Percentiles rank a stretch among this genome's conserved stretches.
phyloP scores from a whole-genome alignment of 2,888 invertebrate species.

The Gnatocerus cornutus region DNA sequence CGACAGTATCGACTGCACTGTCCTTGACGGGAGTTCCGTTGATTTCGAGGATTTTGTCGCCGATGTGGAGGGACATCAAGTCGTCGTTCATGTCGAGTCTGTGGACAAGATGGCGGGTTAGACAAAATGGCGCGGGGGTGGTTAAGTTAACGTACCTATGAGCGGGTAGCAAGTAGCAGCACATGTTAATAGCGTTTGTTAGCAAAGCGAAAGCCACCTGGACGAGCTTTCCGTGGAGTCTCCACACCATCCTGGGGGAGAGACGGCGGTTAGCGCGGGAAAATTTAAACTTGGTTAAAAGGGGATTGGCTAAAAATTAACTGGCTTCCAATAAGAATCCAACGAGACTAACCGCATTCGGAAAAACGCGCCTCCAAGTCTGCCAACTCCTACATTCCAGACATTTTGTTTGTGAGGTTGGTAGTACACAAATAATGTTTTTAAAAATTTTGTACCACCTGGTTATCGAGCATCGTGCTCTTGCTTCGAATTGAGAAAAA shows the following conservation, averaged over 20 bases:
- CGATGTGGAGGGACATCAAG: slow-evolving; percentile 89
- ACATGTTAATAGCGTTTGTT: slow-evolving; percentile 81
- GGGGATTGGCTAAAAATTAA: no score
- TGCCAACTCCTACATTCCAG: no score
- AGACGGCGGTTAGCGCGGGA: neutral
- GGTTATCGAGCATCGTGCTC: no score
- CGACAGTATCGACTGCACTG: slow-evolving; percentile 85
- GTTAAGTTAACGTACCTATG: slow-evolving; percentile 75
- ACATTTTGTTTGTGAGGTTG: no score
- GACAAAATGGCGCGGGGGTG: neutral
- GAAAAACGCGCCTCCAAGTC: no score
- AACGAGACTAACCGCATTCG: no score
- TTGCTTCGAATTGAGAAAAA: no score
- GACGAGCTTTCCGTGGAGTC: slow-evolving; percentile 79
- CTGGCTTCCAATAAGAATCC: no score
- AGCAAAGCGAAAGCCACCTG: slow-evolving; percentile 81
- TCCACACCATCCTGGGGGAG: slow-evolving; percentile 74
- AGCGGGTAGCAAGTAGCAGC: slow-evolving; percentile 77
- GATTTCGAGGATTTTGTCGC: slow-evolving; percentile 94
- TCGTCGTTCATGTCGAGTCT: slow-evolving; percentile 89
- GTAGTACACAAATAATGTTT: no score
- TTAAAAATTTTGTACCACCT: no score
- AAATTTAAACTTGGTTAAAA: no score
- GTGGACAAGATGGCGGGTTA: slow-evolving; percentile 54
- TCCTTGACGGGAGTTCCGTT: slow-evolving; percentile 92